Evolutionary conservation across 2,888 invertebrate species (phyloP), one percentile per base, ranked within the genome.

Genomic region (Drosophila pseudotakahashii): DNA sequence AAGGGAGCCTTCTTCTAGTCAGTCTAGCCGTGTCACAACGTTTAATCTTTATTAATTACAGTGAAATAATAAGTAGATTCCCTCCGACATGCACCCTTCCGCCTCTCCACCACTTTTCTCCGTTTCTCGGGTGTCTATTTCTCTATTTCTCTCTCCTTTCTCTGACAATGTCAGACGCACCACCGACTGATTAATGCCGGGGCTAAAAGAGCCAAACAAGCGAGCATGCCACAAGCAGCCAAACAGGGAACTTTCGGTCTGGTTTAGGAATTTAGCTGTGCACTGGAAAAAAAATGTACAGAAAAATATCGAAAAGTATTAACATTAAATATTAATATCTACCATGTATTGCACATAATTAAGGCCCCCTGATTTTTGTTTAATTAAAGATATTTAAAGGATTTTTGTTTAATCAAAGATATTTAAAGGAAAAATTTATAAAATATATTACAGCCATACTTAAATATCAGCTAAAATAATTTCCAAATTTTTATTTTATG

Each of bases 11-110:
- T 26, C 26, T 48, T 52, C 58, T 26, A 48, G 55, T 57, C 68
- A 57, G 32, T 77, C 83, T 66, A 68, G 85, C 84, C 81, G 76
- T 86, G 82, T 82, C 87, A 80, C 83, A 89, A 58, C 85, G 80
- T 83, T 90, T 90, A 90, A 90, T 90, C 90, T 90, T 90, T 90
- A 90, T 90, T 90, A 90, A 90, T 90, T 90, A 88, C 90, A 84
- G 80, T 81, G 88, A 76, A 83, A 83, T 83, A 89, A 90, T 90
- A 89, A 86, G 73, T 54, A 71, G 63, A 62, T 73, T 73, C 72
- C 62, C 70, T 53, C 52, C 23, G 44, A 37, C 63, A 26, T 14
- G 44, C 50, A 63, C 63, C 64, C 64, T 51, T 64, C 50, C 13
- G 48, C 14, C 14, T 11, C 47, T 34, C 36, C 14, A 2, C 34